phyloP scores from a whole-genome alignment of 2,888 invertebrate species.

The Rhyacophila evoluta region DNA sequence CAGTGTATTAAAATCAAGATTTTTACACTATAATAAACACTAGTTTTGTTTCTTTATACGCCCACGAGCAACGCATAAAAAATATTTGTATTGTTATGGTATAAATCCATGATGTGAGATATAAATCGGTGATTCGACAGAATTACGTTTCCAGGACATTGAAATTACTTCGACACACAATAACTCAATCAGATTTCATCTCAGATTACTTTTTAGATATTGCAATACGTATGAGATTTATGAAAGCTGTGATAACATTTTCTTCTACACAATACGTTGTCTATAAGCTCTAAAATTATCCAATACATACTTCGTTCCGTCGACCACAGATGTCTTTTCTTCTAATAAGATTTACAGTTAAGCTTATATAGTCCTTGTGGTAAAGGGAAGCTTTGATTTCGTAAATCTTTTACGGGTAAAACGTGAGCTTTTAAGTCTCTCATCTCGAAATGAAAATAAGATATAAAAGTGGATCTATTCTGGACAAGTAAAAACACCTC shows the following conservation, averaged over 20 bases:
- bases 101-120: no score
- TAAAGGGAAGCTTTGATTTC: constrained; percentile 7
- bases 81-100: no score
- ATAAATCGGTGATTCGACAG: no score
- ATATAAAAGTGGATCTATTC: background rate
- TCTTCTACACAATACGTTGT: background rate
- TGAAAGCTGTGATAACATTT: background rate
- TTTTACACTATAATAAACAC: no score
- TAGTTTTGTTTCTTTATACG: no score
- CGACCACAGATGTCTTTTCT: background rate
- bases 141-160: no score
- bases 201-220: no score
- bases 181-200: no score
- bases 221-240: background rate
- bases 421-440: constrained; percentile 1
- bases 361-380: no score
- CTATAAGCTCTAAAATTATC: background rate
- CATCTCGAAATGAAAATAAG: background rate
- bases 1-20: no score
- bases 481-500: background rate
- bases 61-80: no score
- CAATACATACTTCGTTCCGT: background rate
- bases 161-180: no score
- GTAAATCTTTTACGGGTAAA: background rate
- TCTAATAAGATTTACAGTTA: constrained; percentile 24